Conservation (phyloP, 2,888 invertebrate species). For the Tromatobia lineatoria region DNA sequence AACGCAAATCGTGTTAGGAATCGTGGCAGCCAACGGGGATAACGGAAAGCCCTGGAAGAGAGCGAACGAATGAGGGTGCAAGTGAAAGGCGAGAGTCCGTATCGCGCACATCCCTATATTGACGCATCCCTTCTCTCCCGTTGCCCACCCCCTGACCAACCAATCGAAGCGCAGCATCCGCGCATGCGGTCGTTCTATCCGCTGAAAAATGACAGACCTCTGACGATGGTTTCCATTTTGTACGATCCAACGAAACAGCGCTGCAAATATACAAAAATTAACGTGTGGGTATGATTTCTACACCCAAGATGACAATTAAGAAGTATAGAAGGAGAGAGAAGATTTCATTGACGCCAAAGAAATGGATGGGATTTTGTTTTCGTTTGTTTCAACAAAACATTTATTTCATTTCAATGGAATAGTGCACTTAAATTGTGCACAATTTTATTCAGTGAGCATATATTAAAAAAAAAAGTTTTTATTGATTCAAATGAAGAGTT, state of each 20-base stretch:
- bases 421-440: too few species aligned
- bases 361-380: too few species aligned
- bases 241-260: constrained; percentile 53
- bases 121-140: constrained; percentile 76
- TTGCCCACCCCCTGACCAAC: constrained; percentile 76
- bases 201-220: constrained; percentile 9
- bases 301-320: too few species aligned
- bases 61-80: constrained; percentile 29
- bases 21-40: constrained; percentile 58
- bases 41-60: constrained; percentile 41
- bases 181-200: constrained; percentile 79
- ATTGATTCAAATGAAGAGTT: too few species aligned
- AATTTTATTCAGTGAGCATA: too few species aligned
- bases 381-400: too few species aligned
- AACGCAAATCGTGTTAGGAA: constrained; percentile 42
- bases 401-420: too few species aligned
- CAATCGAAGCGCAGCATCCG: constrained; percentile 83
- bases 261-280: neutral
- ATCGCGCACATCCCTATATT: constrained; percentile 76
- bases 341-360: too few species aligned
- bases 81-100: constrained; percentile 49
- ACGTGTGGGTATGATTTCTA: too few species aligned
- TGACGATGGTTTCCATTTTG: constrained; percentile 76
- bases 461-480: too few species aligned
- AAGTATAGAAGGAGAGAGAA: too few species aligned